These are phyloP conservation scores for Dione vanillae DNA, from an alignment of 2,888 invertebrate genomes.

Conservation along the genomic window DNA sequence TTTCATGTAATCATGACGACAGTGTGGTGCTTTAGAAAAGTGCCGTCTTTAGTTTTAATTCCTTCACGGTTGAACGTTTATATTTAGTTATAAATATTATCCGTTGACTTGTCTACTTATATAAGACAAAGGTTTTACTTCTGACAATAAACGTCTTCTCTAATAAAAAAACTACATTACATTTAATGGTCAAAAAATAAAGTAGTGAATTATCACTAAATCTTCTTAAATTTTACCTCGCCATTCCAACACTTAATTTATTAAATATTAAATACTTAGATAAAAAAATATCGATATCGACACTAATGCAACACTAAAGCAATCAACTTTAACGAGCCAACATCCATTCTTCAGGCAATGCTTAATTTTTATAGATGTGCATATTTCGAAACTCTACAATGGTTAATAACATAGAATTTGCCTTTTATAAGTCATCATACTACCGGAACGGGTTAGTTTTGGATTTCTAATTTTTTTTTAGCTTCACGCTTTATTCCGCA, in stretches of 20 bases:
- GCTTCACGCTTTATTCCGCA: too few species aligned
- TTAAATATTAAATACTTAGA: too few species aligned
- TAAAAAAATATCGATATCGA: conserved; percentile 4
- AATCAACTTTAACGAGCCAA: conserved; percentile 15
- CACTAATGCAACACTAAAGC: not conserved
- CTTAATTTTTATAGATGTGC: conserved; percentile 20
- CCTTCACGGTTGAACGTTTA: too few species aligned
- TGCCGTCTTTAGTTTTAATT: not conserved
- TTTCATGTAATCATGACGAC: not conserved
- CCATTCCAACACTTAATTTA: too few species aligned
- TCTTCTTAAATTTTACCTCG: too few species aligned
- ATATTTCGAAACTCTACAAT: conserved; percentile 16
- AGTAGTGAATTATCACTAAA: not conserved
- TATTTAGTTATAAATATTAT: too few species aligned
- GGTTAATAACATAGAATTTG: conserved; percentile 22
- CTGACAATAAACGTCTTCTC: not conserved
- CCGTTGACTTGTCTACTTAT: not conserved
- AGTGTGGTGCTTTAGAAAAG: not conserved
- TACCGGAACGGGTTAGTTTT: not conserved
- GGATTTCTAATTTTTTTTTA: not conserved
- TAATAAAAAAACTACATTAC: too few species aligned
- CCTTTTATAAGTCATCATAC: conserved; percentile 9
- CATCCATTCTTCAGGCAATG: conserved; percentile 20
- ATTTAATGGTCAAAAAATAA: too few species aligned
- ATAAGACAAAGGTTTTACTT: not conserved